Percentiles rank a stretch among this genome's conserved stretches.
These are phyloP conservation scores for Coreoperca whiteheadi DNA, from an alignment of 2,113 vertebrate species.

Conservation along the genomic window DNA sequence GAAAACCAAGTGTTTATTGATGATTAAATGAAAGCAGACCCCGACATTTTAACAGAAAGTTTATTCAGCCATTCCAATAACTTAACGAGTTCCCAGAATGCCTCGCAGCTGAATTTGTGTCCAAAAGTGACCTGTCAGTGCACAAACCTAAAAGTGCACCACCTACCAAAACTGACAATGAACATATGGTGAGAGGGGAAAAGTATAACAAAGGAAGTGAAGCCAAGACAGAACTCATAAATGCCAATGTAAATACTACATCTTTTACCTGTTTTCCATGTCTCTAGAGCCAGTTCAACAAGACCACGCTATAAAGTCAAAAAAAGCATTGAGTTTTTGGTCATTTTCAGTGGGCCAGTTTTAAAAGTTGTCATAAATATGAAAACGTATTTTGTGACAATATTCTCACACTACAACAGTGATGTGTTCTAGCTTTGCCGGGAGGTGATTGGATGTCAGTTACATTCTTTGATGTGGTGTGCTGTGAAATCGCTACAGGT, in stretches of 20 bases:
- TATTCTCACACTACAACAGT: neutral
- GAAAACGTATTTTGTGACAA: neutral
- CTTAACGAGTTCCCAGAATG: slow-evolving; percentile 44
- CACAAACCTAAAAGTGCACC: slow-evolving; percentile 10
- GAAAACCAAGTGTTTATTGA: neutral
- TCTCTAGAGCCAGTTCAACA: neutral
- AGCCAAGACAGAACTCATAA: neutral
- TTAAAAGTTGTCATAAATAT: neutral
- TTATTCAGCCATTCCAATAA: slow-evolving; percentile 68
- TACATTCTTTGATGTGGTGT: neutral
- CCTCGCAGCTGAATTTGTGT: slow-evolving; percentile 7
- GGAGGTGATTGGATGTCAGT: neutral
- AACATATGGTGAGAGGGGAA: neutral
- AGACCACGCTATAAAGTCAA: neutral
- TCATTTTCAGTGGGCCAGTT: neutral
- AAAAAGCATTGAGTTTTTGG: neutral
- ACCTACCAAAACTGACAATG: slow-evolving; percentile 9
- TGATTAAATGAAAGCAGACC: slow-evolving; percentile 2
- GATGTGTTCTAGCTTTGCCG: neutral
- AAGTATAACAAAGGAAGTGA: neutral
- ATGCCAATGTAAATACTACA: neutral
- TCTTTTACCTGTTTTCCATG: neutral
- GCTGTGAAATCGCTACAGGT: neutral
- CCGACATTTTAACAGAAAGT: slow-evolving; percentile 39
- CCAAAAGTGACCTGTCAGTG: slow-evolving; percentile 3